phyloP scores from a whole-genome alignment of 2,113 vertebrate genomes.

The Podiceps cristatus region DNA sequence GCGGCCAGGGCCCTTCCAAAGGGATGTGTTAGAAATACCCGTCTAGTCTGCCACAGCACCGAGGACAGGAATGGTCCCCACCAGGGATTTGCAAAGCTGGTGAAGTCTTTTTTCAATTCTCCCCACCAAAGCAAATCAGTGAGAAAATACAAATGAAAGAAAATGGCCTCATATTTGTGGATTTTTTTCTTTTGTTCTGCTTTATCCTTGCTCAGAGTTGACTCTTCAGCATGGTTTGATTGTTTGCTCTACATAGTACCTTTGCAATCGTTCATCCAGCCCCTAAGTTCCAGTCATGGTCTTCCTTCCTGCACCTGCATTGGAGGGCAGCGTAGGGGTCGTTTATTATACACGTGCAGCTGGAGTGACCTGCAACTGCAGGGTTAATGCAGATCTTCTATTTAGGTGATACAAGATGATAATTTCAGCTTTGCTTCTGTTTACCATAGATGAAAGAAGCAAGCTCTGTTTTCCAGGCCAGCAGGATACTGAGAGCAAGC shows the following conservation, averaged over 20 bases:
- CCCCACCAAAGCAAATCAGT: not conserved
- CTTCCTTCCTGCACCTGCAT: not conserved
- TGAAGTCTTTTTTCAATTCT: not conserved
- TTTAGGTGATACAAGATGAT: rapidly evolving
- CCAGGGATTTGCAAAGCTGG: not conserved
- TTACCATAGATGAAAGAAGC: not conserved
- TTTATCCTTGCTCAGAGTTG: not conserved
- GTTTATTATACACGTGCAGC: rapidly evolving
- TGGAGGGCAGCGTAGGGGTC: not conserved
- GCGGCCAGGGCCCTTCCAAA: not conserved
- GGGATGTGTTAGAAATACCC: not conserved
- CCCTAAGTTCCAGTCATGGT: not conserved
- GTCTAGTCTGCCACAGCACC: not conserved
- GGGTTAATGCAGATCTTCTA: not conserved
- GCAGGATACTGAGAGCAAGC: not conserved
- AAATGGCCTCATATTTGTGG: not conserved
- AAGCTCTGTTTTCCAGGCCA: not conserved
- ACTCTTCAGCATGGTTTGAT: rapidly evolving
- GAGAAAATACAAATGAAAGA: not conserved
- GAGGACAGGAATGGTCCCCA: not conserved
- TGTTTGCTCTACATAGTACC: rapidly evolving
- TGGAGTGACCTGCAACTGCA: not conserved
- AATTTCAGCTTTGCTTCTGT: not conserved
- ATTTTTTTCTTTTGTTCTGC: not conserved
- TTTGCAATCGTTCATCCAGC: not conserved